These are phyloP conservation scores for Drosophila sucinea DNA, from an alignment of 1,140 invertebrate genomes.

Conservation along the genomic window DNA sequence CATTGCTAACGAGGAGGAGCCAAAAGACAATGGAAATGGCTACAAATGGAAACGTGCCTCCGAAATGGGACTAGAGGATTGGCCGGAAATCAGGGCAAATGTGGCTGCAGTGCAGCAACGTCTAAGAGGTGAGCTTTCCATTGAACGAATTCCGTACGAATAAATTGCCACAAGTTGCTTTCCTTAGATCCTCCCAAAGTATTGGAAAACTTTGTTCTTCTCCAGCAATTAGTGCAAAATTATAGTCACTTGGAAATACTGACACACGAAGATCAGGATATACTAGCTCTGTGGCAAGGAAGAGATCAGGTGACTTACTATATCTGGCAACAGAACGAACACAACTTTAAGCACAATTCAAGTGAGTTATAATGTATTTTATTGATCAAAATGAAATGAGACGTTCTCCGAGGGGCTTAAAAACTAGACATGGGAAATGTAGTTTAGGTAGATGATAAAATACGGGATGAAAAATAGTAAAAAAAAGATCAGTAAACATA, in stretches of 20 bases:
- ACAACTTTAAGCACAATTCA: constrained; percentile 42
- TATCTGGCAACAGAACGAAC: constrained; percentile 35
- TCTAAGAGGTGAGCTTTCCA: constrained; percentile 30
- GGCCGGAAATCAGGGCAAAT: constrained; percentile 40
- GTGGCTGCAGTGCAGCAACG: constrained; percentile 52
- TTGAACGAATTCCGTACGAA: no score
- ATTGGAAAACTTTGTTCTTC: constrained; percentile 44
- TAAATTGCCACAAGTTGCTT: no score
- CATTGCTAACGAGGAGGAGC: neutral
- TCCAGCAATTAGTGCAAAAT: constrained; percentile 53
- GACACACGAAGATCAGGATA: constrained; percentile 11
- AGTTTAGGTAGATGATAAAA: neutral
- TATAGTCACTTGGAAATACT: constrained; percentile 20
- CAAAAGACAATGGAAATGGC: constrained; percentile 1
- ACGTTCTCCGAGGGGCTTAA: constrained; percentile 29
- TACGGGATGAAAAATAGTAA: neutral
- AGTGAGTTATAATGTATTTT: constrained; percentile 69
- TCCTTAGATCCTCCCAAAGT: constrained; percentile 42
- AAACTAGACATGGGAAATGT: constrained; percentile 34
- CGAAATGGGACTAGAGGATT: constrained; percentile 27
- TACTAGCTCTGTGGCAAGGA: constrained; percentile 29
- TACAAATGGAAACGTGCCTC: constrained; percentile 47
- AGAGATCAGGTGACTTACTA: constrained; percentile 12
- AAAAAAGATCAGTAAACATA: neutral
- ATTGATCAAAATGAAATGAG: constrained; percentile 56